Percentiles rank a stretch among this genome's conserved stretches.
Conservation (phyloP, 2,888 invertebrate species). For the Caenorhabditis sinica region DNA sequence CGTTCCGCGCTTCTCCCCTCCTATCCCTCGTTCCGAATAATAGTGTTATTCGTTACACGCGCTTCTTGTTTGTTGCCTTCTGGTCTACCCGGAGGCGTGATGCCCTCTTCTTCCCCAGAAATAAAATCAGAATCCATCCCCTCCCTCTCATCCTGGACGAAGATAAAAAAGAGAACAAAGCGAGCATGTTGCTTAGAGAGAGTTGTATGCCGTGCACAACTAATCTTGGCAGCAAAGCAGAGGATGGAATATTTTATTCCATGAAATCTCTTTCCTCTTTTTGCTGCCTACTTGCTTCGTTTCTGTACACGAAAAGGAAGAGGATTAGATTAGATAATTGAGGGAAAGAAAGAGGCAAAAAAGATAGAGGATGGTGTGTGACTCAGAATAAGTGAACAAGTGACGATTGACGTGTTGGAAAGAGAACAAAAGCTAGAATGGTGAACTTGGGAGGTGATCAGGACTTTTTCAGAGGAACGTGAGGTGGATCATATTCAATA, state of each 20-base stretch:
- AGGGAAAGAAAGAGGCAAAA: not conserved
- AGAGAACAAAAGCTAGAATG: not conserved
- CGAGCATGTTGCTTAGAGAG: conserved; percentile 1
- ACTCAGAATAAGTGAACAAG: conserved; percentile 45
- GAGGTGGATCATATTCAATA: no score
- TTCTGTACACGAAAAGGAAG: conserved; percentile 31
- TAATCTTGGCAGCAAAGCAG: conserved; percentile 1
- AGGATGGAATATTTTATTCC: conserved; percentile 36
- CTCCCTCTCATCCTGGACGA: not conserved
- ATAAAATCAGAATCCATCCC: not conserved
- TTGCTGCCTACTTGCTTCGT: not conserved
- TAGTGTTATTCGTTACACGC: conserved; percentile 5
- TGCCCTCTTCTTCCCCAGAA: no score
- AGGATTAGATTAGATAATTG: conserved; percentile 49
- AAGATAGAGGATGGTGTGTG: conserved; percentile 9
- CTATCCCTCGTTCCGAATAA: not conserved
- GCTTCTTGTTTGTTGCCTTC: not conserved
- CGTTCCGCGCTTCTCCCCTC: conserved; percentile 10
- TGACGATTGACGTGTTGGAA: conserved; percentile 21
- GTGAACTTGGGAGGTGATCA: no score
- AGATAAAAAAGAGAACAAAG: conserved; percentile 2
- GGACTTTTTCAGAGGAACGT: no score
- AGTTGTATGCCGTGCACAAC: conserved; percentile 4
- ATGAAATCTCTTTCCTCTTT: conserved; percentile 32
- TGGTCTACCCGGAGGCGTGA: not conserved